Base-by-base conservation (phyloP, 2,888 invertebrate genomes). In the Drosophila kokeensis region DNA sequence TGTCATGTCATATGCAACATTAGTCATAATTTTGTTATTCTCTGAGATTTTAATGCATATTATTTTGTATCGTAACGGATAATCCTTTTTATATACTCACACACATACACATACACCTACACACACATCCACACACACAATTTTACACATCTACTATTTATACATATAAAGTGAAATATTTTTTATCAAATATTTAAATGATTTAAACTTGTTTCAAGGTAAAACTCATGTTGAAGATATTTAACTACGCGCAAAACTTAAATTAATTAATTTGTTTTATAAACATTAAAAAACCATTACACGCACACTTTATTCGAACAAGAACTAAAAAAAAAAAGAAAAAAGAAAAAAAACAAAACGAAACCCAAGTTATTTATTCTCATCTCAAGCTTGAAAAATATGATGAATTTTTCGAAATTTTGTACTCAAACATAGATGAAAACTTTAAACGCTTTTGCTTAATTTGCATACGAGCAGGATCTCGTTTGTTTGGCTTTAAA, bases 401-500 rank as follows among this genome's bases (percentile, higher is more conserved):
- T 61, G 48, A 52, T 30, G 58, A 69, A 54, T 82, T 82, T 78
- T 83, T 80, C 73, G 74, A 85, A 80, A 79, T 68, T 80, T 72
- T 82, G 54, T 70, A 79, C 73, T 85, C 65, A 67, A 79, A 70
- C 58, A 73, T 58, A 62, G 34, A 45, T 50, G 30, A 59, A 58
- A 71, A 68, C 40, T 49, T 34, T 50, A 64, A 78, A 78, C 79
- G 84, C 75, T 79, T 79, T 70, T 77, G 81, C 79, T 76, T 83
- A 54, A 81, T 83, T 84, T 84, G 79, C 91, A 90, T 88, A 85
- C 91, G 91, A 91, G 91, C 91, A 91, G 91, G 91, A 92, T 91
- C 92, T 92, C 91, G 92, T 90, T 82, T 86, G 86, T 86, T 86
- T 91, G 91, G 89, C 91, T 90, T 91, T 90, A 90, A 90, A 89